Evolutionary conservation across 2,888 invertebrate species (phyloP).

Genomic region (Bhutanitis thaidina): DNA sequence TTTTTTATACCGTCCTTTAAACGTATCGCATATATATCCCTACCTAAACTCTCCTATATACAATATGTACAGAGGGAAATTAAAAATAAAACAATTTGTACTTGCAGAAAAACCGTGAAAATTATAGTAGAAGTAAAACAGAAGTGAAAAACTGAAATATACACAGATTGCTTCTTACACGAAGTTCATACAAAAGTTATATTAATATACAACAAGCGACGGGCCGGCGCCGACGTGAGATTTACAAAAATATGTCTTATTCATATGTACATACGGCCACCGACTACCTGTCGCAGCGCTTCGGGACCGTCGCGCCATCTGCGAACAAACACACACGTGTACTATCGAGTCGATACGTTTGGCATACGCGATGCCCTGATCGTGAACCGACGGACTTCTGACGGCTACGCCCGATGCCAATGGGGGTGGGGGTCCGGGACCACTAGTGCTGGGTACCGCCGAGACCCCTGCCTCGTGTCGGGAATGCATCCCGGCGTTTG

Average conservation of each 20-base stretch:
- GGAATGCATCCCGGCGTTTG: no score
- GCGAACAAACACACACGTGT: constrained; percentile 18
- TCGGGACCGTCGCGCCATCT: constrained; percentile 44
- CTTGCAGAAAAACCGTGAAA: constrained; percentile 74
- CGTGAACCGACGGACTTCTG: no score
- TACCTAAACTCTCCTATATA: constrained; percentile 70
- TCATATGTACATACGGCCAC: constrained; percentile 30
- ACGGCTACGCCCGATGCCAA: no score
- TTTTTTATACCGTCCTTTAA: constrained; percentile 64
- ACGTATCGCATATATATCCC: constrained; percentile 69
- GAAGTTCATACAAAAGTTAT: constrained; percentile 45
- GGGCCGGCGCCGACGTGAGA: constrained; percentile 49
- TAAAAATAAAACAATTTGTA: constrained; percentile 76
- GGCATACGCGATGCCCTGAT: no score
- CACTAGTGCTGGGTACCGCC: no score
- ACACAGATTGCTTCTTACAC: constrained; percentile 41
- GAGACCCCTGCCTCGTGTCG: no score
- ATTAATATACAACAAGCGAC: constrained; percentile 51
- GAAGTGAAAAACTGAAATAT: constrained; percentile 63
- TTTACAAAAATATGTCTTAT: constrained; percentile 59
- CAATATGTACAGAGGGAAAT: constrained; percentile 78
- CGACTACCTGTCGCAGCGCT: constrained; percentile 62
- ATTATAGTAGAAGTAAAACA: constrained; percentile 37
- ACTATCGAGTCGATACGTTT: no score
- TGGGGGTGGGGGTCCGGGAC: no score